These are phyloP conservation scores for Cyprinus carpio DNA, from an alignment of 2,113 vertebrate species.

Conservation along the genomic window DNA sequence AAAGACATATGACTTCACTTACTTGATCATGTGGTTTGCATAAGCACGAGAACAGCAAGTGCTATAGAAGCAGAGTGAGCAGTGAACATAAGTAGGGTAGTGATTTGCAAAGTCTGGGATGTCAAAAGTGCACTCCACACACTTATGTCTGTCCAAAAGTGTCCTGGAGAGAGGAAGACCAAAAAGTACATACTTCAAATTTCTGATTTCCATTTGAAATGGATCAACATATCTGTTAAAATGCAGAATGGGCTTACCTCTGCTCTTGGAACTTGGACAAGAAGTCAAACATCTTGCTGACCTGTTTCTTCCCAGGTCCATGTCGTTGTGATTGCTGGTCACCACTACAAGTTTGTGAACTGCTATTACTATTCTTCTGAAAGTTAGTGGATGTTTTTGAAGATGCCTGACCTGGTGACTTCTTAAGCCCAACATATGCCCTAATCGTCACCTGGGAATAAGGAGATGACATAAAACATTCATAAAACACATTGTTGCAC, in stretches of 20 bases:
- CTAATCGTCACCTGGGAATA: slow-evolving; percentile 81
- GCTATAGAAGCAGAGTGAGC: slow-evolving; percentile 88
- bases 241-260: neutral
- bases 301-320: slow-evolving; percentile 73
- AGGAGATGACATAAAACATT: neutral
- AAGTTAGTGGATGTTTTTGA: slow-evolving; percentile 10
- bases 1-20: slow-evolving; percentile 45
- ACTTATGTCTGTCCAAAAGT: slow-evolving; percentile 75
- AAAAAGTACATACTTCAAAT: neutral
- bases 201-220: neutral
- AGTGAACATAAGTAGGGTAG: slow-evolving; percentile 90
- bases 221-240: too few species aligned
- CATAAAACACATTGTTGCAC: neutral
- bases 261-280: slow-evolving; percentile 52
- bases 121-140: slow-evolving; percentile 88
- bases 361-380: slow-evolving; percentile 50
- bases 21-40: slow-evolving; percentile 97
- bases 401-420: slow-evolving; percentile 9
- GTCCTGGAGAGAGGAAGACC: slow-evolving; percentile 64
- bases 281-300: slow-evolving; percentile 79
- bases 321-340: slow-evolving; percentile 57
- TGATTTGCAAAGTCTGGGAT: slow-evolving; percentile 86
- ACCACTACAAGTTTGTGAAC: neutral
- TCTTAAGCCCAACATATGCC: slow-evolving; percentile 75
- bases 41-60: slow-evolving; percentile 95